Evolutionary conservation across 2,113 vertebrate species (phyloP), one percentile per base, ranked within the genome.

Genomic region (Ochotona princeps): DNA sequence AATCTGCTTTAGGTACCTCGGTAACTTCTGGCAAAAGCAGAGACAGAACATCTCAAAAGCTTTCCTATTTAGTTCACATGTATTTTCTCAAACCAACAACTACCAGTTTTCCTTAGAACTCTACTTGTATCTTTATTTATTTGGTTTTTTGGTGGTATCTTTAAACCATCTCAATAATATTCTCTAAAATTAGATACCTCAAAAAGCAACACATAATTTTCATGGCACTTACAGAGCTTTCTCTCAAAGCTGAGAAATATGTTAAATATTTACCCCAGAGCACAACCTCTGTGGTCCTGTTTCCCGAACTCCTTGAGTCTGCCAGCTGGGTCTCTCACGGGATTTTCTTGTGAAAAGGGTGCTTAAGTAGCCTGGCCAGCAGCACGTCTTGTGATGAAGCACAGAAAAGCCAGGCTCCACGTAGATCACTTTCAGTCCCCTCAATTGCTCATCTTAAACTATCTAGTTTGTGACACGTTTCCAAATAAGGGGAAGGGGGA

Each of bases 391-490:
- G 9, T 94, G 98, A 97, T 95, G 88, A 98, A 98, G 97, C 97
- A 98, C 97, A 18, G 97, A 96, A 96, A 97, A 98, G 98, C 98
- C 98, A 98, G 99, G 98, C 98, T 98, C 97, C 54, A 98, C 98
- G 99, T 98, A 97, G 98, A 98, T 98, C 98, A 95, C 95, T 97
- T 94, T 96, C 96, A 96, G 96, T 96, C 97, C 98, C 98, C 97
- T 99, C 98, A 99, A 97, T 98, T 97, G 98, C 98, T 99, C 99
- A 99, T 99, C 98, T 98, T 99, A 98, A 98, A 97, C 97, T 98
- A 96, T 97, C 96, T 97, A 96, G 94, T 97, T 95, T 96, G 97
- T 97, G 98, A 98, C 90, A 97, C 83, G 63, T 91, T 97, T 88
- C 97, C 96, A 98, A 98, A 97, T 95, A 30, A 92, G 96, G 96